Base-by-base conservation (phyloP, 2,888 invertebrate genomes). In the Phalera bucephala region DNA sequence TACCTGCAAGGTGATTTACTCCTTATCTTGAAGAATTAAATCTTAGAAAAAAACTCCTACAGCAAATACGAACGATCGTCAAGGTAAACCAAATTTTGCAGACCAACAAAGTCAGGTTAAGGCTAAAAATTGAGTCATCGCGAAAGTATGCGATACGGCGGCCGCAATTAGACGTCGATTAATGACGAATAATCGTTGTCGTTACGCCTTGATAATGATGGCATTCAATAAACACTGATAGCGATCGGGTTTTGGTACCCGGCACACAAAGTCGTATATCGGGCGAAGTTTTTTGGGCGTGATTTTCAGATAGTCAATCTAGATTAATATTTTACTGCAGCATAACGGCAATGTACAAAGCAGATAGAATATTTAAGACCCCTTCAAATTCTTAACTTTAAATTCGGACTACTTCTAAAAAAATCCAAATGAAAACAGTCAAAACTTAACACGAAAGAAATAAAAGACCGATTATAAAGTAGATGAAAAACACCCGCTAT, bases 161-260 rank as follows among this genome's bases (percentile, higher is more conserved):
- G 35, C 46, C 41, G 52, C 37, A 43, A 69, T 65, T 55, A 58
- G 41, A 48, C 32, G 43, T 45, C 57, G 60, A 64, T 62, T 55
- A 57, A 61, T 47, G 63, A 51, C 47, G 45, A 59, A 50, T 45
- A 52, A 52, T 40, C 45, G 40, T 43, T 33, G 38, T 43, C 49
- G 45, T 58, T 36, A 36, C 40, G 38, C 21, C 40, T 45, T 51
- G 52, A 62, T 66, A 60, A 45, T 49, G 41, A 33, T 52, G 52
- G 52, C 35, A 59, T 63, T 57, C 48, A 51, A 58, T 62, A 56
- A 57, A 55, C 33, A 49, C n/a, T 36, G 51, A 59, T 66, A 61
- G 33, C 36, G 25, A 48, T 56, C 48, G 29, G 29, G 41, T 44
- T 52, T 48, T 45, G 14, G 29, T 32, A 31, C 28, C 31, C 20